Percentiles rank a stretch among this genome's conserved stretches.
Conservation (phyloP, 2,113 vertebrate genomes). For the Triplophysa tibetana region DNA sequence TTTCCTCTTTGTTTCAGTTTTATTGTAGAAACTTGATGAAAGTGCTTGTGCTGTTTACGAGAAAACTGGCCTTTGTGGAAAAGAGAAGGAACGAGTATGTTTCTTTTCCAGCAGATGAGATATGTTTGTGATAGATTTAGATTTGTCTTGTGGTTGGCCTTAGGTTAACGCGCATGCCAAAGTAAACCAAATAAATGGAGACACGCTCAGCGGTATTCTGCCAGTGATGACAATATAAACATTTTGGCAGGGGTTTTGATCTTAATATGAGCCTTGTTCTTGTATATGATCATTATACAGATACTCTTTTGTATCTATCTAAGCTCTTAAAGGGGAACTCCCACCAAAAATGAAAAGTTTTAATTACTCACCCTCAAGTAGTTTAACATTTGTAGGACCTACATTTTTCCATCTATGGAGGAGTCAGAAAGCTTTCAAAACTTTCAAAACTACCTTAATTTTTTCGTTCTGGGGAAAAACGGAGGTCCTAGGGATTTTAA, state of each 20-base stretch:
- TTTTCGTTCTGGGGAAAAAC: no score
- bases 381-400: no score
- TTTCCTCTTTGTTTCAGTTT: not conserved
- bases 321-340: no score
- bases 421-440: no score
- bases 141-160: constrained; percentile 46
- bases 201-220: constrained; percentile 26
- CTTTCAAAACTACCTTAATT: no score
- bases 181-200: constrained; percentile 54
- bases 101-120: constrained; percentile 50
- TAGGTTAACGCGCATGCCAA: constrained; percentile 44
- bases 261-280: no score
- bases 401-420: no score
- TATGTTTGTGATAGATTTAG: constrained; percentile 52
- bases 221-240: constrained; percentile 26
- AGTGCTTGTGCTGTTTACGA: constrained; percentile 19
- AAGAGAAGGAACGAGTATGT: constrained; percentile 25
- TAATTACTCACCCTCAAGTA: no score
- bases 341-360: no score
- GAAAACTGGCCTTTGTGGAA: constrained; percentile 11
- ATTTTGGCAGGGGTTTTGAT: not conserved
- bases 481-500: no score
- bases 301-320: no score
- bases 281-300: no score
- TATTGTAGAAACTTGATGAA: not conserved